phyloP scores from a whole-genome alignment of 2,888 invertebrate genomes.

The Carabus problematicus region DNA sequence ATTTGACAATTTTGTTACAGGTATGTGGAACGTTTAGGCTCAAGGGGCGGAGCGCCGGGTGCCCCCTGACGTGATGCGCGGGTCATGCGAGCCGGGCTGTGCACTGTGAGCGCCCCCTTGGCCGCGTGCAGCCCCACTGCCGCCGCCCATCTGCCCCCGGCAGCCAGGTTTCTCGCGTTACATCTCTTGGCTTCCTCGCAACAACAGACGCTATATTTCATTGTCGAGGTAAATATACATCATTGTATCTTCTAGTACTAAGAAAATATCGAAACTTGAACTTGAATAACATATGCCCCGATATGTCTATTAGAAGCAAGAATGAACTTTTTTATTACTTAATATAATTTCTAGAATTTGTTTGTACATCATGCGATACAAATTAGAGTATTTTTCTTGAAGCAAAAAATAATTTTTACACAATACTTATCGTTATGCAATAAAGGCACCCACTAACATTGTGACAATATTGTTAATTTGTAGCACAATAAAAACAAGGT shows the following conservation, averaged over 20 bases:
- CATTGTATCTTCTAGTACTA: neutral
- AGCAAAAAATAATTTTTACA: no score
- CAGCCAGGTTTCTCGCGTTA: constrained; percentile 71
- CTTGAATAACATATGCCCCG: no score
- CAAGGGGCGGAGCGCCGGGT: constrained; percentile 50
- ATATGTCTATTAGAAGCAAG: neutral
- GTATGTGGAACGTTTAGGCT: constrained; percentile 24
- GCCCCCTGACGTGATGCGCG: constrained; percentile 61
- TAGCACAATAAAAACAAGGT: no score
- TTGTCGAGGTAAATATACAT: constrained; percentile 55
- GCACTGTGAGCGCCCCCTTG: constrained; percentile 83
- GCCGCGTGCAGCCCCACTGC: constrained; percentile 74
- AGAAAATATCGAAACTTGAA: neutral
- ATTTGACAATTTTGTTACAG: constrained; percentile 30
- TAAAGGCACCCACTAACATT: no score
- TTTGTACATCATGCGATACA: no score
- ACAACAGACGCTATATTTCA: constrained; percentile 65
- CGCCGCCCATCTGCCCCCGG: constrained; percentile 65
- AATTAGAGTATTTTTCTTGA: no score
- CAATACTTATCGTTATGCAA: no score
- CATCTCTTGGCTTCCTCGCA: constrained; percentile 67
- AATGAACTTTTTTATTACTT: constrained; percentile 2
- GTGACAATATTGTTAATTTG: no score
- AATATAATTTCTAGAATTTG: no score
- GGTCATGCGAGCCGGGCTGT: constrained; percentile 70